Base-by-base conservation (phyloP, 2,888 invertebrate species). In the Apamea sordens region DNA sequence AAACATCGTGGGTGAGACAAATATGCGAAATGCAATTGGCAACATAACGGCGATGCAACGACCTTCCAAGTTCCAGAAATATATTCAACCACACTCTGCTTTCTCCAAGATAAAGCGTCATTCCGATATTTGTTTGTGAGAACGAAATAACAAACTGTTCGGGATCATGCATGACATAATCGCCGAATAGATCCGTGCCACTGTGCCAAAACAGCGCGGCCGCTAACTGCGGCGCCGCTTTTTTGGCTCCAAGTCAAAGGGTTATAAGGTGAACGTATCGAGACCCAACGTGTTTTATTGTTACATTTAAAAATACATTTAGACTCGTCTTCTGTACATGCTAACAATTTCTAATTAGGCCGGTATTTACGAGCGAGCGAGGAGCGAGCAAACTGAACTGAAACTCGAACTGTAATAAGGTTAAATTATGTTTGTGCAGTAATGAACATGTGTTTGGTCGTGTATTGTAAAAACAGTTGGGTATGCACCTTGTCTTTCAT, bases 151-250 rank as follows among this genome's bases (percentile, higher is more conserved):
- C 91, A 94, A 94, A 94, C 93, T 89, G 91, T 92, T 93, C 90
- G 90, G 91, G 93, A 95, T 94, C 91, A 91, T 92, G 95, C 94
- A 95, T 97, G 96, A 97, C 96, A 96, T 96, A 96, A 97, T 95
- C 96, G 93, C 95, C 92, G 89, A 90, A 94, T 95, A 94, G 95
- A 96, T 96, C 95, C 96, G 94, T 94, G 93, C 94, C 92, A 93
- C 89, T 93, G 95, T 96, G 96, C 96, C 96, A 96, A 95, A 93
- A 94, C 92, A 90, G 89, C 88, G 89, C 92, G 91, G 90, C 89
- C 92, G 90, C 90, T 92, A 91, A 92, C 92, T 90, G 91, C 89
- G 92, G 91, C 91, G 93, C 89, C 91, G 90, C 88, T 94, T 94
- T 95, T 95, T 95, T 97, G 96, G 96, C 96, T 95, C 90, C 83